phyloP scores from a whole-genome alignment of 2,797 vertebrate species.

The Hydrophis major region DNA sequence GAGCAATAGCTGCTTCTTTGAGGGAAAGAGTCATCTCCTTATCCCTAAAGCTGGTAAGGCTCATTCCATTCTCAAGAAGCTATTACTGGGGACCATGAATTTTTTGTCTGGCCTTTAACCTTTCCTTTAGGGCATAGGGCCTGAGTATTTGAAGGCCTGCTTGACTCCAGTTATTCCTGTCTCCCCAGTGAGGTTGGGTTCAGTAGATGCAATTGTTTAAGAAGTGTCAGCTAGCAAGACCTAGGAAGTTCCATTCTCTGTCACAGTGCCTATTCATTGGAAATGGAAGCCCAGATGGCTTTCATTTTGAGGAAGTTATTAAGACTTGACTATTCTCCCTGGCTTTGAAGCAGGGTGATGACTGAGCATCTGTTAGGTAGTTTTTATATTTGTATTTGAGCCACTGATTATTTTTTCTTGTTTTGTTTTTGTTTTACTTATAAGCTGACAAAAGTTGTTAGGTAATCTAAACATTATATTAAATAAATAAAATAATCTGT shows the following conservation, averaged over 20 bases:
- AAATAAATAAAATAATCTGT: not conserved
- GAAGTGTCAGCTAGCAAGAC: not conserved
- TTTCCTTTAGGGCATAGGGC: not conserved
- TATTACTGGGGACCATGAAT: not conserved
- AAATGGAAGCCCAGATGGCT: not conserved
- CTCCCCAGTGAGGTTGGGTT: not conserved
- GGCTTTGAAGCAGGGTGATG: not conserved
- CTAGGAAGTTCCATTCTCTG: not conserved
- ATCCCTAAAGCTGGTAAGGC: not conserved
- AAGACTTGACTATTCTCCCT: not conserved
- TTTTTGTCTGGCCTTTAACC: not conserved
- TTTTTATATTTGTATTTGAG: not conserved
- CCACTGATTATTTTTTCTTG: not conserved
- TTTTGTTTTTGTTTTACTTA: not conserved
- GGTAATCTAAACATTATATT: not conserved
- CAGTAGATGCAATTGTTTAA: not conserved
- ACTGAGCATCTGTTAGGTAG: not conserved
- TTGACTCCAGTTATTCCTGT: not conserved
- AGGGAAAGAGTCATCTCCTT: not conserved
- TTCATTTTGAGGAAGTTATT: not conserved
- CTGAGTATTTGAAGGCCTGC: not conserved
- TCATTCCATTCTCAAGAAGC: not conserved
- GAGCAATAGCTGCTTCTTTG: not conserved
- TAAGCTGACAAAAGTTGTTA: not conserved
- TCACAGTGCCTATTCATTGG: not conserved